Conservation (phyloP, 2,797 vertebrate species). For the Enteromius radiatus region DNA sequence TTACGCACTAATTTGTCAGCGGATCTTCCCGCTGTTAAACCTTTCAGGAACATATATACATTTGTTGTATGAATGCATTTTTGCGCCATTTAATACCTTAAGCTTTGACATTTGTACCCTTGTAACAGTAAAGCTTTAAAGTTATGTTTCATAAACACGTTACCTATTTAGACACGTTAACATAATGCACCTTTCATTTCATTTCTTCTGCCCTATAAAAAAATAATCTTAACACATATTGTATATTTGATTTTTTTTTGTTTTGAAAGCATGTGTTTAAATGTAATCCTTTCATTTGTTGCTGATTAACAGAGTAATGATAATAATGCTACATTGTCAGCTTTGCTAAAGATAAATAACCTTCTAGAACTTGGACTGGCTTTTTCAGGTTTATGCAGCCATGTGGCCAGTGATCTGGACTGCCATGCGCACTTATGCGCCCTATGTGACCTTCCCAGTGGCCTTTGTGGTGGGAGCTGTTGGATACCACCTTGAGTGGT, state of each 20-base stretch:
- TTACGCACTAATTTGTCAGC: too few relatives aligned
- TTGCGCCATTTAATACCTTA: not conserved
- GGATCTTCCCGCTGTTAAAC: not conserved
- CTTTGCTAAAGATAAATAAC: conserved; percentile 1
- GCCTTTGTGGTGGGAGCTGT: conserved; percentile 95
- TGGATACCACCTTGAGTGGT: conserved; percentile 95
- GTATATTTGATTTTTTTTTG: not conserved
- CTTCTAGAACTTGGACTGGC: not conserved
- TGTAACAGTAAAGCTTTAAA: not conserved
- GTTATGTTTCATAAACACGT: not conserved
- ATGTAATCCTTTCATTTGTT: not conserved
- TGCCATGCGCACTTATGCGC: conserved; percentile 88
- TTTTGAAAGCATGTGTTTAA: not conserved
- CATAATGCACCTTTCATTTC: not conserved
- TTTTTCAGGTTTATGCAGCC: conserved; percentile 54
- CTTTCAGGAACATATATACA: not conserved
- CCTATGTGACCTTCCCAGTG: conserved; percentile 94
- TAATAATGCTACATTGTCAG: not conserved
- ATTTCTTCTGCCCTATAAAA: not conserved
- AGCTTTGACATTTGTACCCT: conserved; percentile 3
- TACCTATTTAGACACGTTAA: not conserved
- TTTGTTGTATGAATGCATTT: too few relatives aligned
- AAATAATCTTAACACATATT: not conserved
- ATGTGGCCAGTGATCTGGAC: conserved; percentile 94
- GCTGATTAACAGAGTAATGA: not conserved